Conservation (phyloP, 2,113 vertebrate genomes). For the Mixornis gularis region DNA sequence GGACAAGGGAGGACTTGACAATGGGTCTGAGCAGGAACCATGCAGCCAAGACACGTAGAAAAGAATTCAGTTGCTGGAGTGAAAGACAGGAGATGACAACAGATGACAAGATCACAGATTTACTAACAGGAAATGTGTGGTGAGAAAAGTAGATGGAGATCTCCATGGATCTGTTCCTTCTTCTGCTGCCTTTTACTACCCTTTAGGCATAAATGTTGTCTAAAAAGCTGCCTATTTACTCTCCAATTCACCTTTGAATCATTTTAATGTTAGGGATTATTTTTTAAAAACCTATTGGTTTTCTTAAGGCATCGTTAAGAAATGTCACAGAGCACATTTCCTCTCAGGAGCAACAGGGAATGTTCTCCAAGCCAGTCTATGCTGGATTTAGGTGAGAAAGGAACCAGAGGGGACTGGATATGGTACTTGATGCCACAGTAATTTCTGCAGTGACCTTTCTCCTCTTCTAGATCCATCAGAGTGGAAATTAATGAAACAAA, state of each 20-base stretch:
- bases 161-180: not conserved
- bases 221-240: not conserved
- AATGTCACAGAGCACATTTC: not conserved
- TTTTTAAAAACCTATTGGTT: not conserved
- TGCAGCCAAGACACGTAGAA: rapidly evolving
- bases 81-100: not conserved
- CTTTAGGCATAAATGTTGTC: not conserved
- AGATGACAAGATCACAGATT: not conserved
- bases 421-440: not conserved
- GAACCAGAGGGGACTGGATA: not conserved
- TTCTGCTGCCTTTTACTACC: not conserved
- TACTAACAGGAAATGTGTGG: not conserved
- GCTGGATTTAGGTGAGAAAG: not conserved
- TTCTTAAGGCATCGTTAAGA: not conserved
- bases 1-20: not conserved
- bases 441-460: not conserved
- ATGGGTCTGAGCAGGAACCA: not conserved
- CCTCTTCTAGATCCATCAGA: not conserved
- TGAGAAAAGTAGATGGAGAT: not conserved
- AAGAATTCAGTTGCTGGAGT: not conserved
- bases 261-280: not conserved
- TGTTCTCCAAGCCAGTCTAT: not conserved
- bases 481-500: not conserved
- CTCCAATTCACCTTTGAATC: not conserved
- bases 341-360: not conserved